Evolutionary conservation across 2,797 vertebrate species (phyloP), one percentile per base, ranked within the genome.

Genomic region (Chanos chanos): DNA sequence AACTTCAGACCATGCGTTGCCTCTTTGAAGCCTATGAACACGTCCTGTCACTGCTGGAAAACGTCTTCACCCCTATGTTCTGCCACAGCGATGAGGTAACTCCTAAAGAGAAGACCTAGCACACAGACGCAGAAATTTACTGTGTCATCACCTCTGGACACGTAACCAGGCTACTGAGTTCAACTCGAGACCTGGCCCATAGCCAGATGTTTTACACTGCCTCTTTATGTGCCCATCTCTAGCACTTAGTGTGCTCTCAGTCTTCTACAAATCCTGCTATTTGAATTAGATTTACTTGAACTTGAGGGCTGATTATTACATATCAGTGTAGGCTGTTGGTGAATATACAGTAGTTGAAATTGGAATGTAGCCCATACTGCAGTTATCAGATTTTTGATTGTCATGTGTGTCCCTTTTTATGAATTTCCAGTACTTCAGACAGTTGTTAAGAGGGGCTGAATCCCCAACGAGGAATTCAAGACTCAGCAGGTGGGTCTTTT

Each of bases 1-100:
- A 96, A 68, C 90, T 99, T 41, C 96, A 99, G 18, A 97, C 94
- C 34, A 98, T 96, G 95, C 88, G 92, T 43, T 97, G 95, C 77
- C 89, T 99, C 75, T 99, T 97, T 82, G 95, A 99, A 85, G 96
- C 96, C 24, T 99, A 97, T 9, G 96, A 99, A 61, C 95, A 96
- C 0, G 96, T 99, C 41, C 91, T 99, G 43, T 96, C 91, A n/a
- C 91, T 98, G 1, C 82, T 99, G 22, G 96, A 99, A 80, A 95
- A 92, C 1, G 95, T 99, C 61, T 99, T 98, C 72, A 97, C 94
- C 7, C 95, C 95, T 30, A 93, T 97, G 92, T 99, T 99, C 83
- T 99, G 95, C 76, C 96, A 99, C 76, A 99, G 95, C 24, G 93
- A 97, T 75, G 95, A 98, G 92, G 96, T 96, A 86, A 82, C 30